Base-by-base conservation (phyloP, 2,113 vertebrate genomes). In the Chaetodon auriga region DNA sequence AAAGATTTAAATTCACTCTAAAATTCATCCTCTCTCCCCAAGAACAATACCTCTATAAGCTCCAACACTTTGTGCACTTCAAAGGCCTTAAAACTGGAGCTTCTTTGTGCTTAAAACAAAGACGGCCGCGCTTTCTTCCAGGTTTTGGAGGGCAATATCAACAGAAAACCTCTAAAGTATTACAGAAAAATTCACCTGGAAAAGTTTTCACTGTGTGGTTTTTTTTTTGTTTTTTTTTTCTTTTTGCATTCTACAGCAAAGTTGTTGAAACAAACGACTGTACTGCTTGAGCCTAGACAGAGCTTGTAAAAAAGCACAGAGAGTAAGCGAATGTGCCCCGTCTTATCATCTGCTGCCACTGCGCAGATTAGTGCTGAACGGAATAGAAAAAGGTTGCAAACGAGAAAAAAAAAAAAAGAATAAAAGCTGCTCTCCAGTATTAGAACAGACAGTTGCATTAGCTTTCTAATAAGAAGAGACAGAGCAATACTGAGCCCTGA, bases 381-480 rank as follows among this genome's bases (percentile, higher is more conserved):
- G 88, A 93, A 93, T 88, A 89, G 81, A 91, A 89, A 93, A 95
- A 90, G 91, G 89, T 91, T 92, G 92, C 70, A 82, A 84, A 73
- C 81, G 62, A 79, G 82, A 45, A 68, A 41, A 41, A 41, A 57
- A 76, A 62, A 63, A 63, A 82, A 82, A 85, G 89, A 91, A 83
- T 90, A 93, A 93, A 92, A 94, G 91, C 93, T 95, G 94, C 93
- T 95, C 93, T 85, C 85, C 82, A 81, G 91, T 95, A 95, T 96
- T 93, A 95, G 94, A 95, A 95, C 94, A 95, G 95, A 95, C 95
- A 96, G 92, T 93, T 94, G 94, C 93, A 96, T 95, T 95, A 95
- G 92, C 92, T 91, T 91, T 90, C 93, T 95, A 95, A 95, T 93
- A 92, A 92, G 91, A 94, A 92, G 91, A 94, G 95, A 95, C 94